phyloP scores from a whole-genome alignment of 2,797 vertebrate genomes.

The Mus minutoides region DNA sequence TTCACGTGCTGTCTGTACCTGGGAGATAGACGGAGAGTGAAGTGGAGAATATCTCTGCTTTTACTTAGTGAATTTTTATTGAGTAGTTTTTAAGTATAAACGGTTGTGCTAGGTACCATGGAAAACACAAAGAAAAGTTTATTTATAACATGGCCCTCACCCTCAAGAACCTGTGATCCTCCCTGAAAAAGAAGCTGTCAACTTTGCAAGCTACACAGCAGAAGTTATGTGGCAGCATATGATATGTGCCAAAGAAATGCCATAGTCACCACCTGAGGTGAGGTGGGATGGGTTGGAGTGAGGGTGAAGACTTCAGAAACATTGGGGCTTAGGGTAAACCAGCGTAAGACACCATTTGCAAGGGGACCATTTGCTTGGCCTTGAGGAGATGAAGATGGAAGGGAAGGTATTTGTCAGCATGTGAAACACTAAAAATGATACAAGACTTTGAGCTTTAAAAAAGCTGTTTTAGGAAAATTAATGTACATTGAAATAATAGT shows the following conservation, averaged over 20 bases:
- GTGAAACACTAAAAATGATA: not conserved
- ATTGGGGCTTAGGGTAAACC: not conserved
- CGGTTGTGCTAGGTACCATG: not conserved
- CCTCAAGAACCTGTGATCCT: not conserved
- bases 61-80: slow-evolving; percentile 31
- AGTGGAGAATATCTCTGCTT: not conserved
- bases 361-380: not conserved
- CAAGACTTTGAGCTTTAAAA: slow-evolving; percentile 17
- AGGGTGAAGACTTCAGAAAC: not conserved
- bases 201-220: not conserved
- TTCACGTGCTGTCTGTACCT: not conserved
- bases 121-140: slow-evolving; percentile 20
- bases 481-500: not conserved
- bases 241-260: not conserved
- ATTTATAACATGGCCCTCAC: not conserved
- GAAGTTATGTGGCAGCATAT: not conserved
- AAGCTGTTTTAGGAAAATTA: not conserved
- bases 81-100: slow-evolving; percentile 29
- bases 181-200: not conserved
- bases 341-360: not conserved
- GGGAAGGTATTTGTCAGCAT: not conserved
- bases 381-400: not conserved
- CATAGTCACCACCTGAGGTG: not conserved
- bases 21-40: not conserved
- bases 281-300: not conserved